phyloP scores from a whole-genome alignment of 92 coral and sea anemone species.

The Porites divaricata region DNA sequence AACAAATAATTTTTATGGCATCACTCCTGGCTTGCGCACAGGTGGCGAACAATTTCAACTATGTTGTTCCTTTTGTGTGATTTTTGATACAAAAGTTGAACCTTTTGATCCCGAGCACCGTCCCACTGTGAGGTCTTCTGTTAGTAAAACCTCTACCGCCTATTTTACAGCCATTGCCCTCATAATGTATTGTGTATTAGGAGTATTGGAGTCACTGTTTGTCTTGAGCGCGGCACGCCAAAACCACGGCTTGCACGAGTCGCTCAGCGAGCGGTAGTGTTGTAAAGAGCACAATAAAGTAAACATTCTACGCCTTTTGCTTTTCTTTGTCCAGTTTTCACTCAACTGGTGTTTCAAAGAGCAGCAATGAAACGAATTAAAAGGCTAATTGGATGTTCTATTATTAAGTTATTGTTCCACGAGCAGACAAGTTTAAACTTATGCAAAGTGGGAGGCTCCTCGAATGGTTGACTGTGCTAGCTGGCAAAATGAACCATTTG shows the following conservation, averaged over 20 bases:
- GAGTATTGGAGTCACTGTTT: slow-evolving; percentile 2
- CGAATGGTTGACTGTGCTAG: slow-evolving; percentile 6
- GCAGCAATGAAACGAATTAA: slow-evolving; percentile 44
- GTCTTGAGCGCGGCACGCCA: slow-evolving; percentile 41
- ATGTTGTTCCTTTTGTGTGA: background rate
- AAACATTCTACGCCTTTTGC: slow-evolving; percentile 29
- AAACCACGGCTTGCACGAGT: slow-evolving; percentile 27
- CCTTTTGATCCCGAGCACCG: slow-evolving; percentile 16
- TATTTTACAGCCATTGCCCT: background rate
- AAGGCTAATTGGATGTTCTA: slow-evolving; percentile 23
- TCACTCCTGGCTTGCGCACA: slow-evolving; percentile 22
- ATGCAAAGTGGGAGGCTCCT: slow-evolving; percentile 50
- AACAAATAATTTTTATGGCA: slow-evolving; percentile 34
- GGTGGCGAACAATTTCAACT: slow-evolving; percentile 17
- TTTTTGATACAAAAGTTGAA: background rate
- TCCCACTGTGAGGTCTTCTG: slow-evolving; percentile 12
- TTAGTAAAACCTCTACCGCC: background rate
- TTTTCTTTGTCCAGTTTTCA: slow-evolving; percentile 31
- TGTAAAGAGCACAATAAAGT: background rate
- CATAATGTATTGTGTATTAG: background rate
- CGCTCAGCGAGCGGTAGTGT: slow-evolving; percentile 21
- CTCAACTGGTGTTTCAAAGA: slow-evolving; percentile 3
- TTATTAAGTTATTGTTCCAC: slow-evolving; percentile 38
- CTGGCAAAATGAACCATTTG: slow-evolving; percentile 3
- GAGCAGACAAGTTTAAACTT: slow-evolving; percentile 73